These are phyloP conservation scores for Caretta caretta DNA, from an alignment of 2,113 vertebrate species.

Conservation along the genomic window DNA sequence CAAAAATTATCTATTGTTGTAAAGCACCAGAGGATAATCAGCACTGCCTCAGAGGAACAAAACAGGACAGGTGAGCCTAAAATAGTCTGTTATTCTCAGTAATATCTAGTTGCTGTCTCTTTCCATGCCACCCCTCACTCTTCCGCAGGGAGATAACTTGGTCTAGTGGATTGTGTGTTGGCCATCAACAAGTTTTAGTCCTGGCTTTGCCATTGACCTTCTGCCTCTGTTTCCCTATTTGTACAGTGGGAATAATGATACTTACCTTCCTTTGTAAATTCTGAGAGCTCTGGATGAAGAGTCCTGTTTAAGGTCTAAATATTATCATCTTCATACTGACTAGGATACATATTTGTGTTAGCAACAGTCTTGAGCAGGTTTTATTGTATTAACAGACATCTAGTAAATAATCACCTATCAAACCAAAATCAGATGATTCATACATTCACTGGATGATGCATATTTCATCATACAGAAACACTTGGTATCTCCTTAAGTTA, in stretches of 20 bases:
- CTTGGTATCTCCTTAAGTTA: neutral
- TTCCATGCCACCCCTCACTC: rapidly evolving
- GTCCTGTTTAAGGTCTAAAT: neutral
- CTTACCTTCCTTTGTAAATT: rapidly evolving
- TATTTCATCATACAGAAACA: slow-evolving; percentile 36
- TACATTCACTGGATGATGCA: neutral
- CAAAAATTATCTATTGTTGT: neutral
- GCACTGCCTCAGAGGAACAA: neutral
- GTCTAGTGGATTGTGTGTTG: neutral
- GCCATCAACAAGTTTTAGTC: neutral
- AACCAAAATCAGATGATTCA: neutral
- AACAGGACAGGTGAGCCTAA: slow-evolving; percentile 8
- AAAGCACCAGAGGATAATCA: neutral
- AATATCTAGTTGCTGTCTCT: neutral
- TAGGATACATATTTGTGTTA: neutral
- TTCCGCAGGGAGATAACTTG: neutral
- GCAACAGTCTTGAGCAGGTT: neutral
- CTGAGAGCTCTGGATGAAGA: rapidly evolving
- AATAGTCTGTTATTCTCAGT: neutral
- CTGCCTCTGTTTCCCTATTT: rapidly evolving
- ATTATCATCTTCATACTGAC: neutral
- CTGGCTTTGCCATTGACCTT: rapidly evolving
- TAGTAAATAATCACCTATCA: neutral
- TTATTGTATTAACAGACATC: neutral
- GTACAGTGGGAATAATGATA: rapidly evolving